Conservation (phyloP, 2,797 vertebrate genomes). For the Sparidentex hasta region DNA sequence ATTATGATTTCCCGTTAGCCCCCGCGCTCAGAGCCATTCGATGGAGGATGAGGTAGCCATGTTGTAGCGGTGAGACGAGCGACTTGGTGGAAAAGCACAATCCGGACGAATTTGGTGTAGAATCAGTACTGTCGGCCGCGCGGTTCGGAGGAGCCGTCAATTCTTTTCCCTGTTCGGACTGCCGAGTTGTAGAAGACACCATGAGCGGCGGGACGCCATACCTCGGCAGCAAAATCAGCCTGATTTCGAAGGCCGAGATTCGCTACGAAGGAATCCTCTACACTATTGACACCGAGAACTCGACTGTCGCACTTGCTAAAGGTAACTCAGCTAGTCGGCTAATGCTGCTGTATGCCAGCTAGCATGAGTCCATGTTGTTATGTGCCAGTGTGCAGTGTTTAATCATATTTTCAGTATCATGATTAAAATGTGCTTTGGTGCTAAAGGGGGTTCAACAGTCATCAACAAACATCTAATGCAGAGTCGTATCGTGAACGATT, state of each 20-base stretch:
- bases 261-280: slow-evolving; percentile 93
- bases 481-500: background rate
- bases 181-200: slow-evolving; percentile 44
- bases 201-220: slow-evolving; percentile 97
- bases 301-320: slow-evolving; percentile 95
- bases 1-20: slow-evolving; percentile 64
- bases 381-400: background rate
- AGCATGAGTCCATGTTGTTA: background rate
- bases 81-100: background rate
- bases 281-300: slow-evolving; percentile 95
- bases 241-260: slow-evolving; percentile 93
- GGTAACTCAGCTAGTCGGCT: slow-evolving; percentile 77
- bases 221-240: slow-evolving; percentile 95
- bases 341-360: background rate
- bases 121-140: rapidly evolving
- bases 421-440: rapidly evolving
- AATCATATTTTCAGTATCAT: too few relatives aligned
- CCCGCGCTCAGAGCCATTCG: slow-evolving; percentile 56
- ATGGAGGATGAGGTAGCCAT: slow-evolving; percentile 80
- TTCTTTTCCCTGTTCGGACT: background rate
- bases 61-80: slow-evolving; percentile 66
- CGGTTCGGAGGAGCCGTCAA: slow-evolving; percentile 13
- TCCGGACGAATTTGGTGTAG: background rate
- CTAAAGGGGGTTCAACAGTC: background rate
- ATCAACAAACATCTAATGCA: too few relatives aligned